phyloP scores from a whole-genome alignment of 2,113 vertebrate species.

The Nanger granti region DNA sequence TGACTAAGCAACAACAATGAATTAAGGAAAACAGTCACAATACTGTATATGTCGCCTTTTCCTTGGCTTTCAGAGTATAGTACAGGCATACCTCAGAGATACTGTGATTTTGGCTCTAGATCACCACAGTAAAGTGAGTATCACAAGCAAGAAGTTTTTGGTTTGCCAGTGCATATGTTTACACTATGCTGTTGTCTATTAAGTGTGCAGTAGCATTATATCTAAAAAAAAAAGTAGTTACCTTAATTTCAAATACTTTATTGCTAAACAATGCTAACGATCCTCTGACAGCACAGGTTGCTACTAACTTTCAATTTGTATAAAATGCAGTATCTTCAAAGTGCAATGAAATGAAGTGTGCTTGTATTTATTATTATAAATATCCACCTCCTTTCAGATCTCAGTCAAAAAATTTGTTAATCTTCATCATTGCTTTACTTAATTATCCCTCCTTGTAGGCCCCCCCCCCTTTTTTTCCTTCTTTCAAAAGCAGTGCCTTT shows the following conservation, averaged over 20 bases:
- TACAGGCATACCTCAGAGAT: background rate
- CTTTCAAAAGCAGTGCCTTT: background rate
- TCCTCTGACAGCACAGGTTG: background rate
- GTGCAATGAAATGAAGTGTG: background rate
- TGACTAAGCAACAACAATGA: background rate
- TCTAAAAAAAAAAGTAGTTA: background rate
- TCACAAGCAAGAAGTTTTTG: background rate
- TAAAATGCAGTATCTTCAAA: background rate
- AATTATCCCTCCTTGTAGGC: background rate
- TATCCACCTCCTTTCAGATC: background rate
- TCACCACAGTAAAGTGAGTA: background rate
- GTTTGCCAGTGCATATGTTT: background rate
- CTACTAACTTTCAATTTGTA: background rate
- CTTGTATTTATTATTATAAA: background rate
- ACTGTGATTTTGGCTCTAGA: background rate
- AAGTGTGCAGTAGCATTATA: background rate
- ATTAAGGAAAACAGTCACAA: background rate
- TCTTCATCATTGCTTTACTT: background rate
- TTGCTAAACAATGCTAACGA: background rate
- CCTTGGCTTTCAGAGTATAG: background rate
- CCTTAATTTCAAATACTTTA: background rate
- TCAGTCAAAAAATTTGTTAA: background rate
- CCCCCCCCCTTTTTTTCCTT: rapidly evolving
- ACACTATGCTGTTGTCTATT: background rate
- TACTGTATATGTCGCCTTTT: background rate